Evolutionary conservation across 1,140 invertebrate species (phyloP).

Genomic region (Parapsyche elsis): DNA sequence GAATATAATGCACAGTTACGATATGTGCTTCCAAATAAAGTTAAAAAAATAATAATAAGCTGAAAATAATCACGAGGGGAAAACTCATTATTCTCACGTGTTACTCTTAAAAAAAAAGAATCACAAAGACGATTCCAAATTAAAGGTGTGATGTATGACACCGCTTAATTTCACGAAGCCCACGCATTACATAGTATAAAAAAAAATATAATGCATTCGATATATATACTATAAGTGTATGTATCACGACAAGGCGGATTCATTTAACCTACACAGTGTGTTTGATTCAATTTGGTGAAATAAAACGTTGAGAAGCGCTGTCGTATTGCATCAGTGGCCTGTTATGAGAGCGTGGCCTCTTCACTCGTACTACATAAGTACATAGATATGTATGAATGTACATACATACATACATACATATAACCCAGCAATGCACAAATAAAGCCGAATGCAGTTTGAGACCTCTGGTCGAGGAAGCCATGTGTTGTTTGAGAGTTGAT

Average conservation of each 20-base stretch:
- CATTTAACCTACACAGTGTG: no score
- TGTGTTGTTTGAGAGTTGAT: neutral
- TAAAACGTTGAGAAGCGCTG: no score
- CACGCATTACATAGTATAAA: no score
- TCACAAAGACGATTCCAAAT: neutral
- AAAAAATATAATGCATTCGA: no score
- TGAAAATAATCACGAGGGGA: neutral
- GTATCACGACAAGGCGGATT: no score
- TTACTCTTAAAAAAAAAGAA: neutral
- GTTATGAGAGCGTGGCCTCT: no score
- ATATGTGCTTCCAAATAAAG: neutral
- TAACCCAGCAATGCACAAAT: neutral
- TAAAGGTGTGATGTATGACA: conserved; percentile 8
- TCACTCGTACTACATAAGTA: neutral
- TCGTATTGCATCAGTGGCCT: no score
- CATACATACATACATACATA: neutral
- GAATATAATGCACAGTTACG: neutral
- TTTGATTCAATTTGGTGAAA: no score
- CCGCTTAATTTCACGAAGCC: neutral
- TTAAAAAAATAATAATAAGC: conserved; percentile 1
- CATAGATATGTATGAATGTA: neutral
- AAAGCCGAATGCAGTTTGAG: no score
- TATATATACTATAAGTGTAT: no score
- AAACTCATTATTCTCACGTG: conserved; percentile 8
- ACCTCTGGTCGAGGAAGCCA: neutral